phyloP scores from a whole-genome alignment of 2,888 invertebrate genomes.

The Aphodius granarius region DNA sequence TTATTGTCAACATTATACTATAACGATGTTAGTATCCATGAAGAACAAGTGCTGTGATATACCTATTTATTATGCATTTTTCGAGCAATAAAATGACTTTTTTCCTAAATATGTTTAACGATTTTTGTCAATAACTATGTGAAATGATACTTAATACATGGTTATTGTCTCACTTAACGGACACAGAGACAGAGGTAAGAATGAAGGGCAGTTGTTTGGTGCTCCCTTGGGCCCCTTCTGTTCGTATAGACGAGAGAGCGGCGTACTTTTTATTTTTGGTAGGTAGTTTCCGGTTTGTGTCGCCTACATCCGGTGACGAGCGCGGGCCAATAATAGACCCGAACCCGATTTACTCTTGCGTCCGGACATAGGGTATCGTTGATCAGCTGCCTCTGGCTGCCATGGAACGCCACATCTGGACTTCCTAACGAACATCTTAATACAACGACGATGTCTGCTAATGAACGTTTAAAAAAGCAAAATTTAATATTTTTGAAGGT shows the following conservation, averaged over 20 bases:
- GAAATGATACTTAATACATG: no score
- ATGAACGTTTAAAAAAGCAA: not conserved
- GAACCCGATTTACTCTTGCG: not conserved
- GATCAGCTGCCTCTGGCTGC: not conserved
- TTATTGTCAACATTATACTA: no score
- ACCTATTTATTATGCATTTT: no score
- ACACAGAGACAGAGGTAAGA: not conserved
- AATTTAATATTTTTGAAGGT: not conserved
- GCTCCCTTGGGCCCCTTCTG: not conserved
- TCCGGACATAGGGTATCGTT: not conserved
- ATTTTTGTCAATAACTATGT: not conserved
- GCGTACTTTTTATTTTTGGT: not conserved
- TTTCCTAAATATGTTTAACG: no score
- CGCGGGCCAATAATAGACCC: not conserved
- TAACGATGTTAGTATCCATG: no score
- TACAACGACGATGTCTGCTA: not conserved
- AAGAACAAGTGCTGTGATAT: no score
- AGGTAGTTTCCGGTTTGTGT: not conserved
- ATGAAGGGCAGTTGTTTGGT: not conserved
- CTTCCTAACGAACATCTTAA: not conserved
- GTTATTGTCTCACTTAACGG: not conserved
- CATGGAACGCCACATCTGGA: not conserved
- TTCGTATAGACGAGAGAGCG: not conserved
- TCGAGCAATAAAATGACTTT: no score
- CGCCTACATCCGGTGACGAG: not conserved